phyloP scores from a whole-genome alignment of 2,113 vertebrate genomes.

The Tupaia tana region DNA sequence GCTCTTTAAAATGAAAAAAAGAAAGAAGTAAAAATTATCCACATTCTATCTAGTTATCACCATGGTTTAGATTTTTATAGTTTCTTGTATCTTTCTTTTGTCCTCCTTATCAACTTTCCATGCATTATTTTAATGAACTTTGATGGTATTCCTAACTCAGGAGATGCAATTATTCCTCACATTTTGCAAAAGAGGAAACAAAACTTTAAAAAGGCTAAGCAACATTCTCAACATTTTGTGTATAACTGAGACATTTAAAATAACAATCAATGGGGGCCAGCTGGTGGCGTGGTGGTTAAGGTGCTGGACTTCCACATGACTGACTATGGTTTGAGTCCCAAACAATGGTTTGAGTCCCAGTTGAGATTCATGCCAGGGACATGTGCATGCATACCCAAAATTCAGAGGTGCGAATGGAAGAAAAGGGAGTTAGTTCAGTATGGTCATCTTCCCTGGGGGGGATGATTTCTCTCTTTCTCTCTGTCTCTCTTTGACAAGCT shows the following conservation, averaged over 20 bases:
- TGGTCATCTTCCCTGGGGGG: no score
- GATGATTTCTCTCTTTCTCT: no score
- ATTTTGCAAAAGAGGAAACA: not conserved
- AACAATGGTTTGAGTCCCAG: no score
- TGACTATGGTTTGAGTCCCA: no score
- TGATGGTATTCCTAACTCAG: not conserved
- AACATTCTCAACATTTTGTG: not conserved
- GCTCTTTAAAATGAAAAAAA: not conserved
- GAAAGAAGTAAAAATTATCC: not conserved
- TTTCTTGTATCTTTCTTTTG: not conserved
- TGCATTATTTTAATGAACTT: not conserved
- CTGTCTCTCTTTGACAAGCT: no score
- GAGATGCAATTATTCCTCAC: not conserved
- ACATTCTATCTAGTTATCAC: not conserved
- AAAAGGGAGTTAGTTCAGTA: no score
- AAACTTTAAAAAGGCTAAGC: not conserved
- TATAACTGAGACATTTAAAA: not conserved
- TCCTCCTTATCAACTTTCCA: not conserved
- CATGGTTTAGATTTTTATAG: not conserved
- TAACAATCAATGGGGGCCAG: not conserved
- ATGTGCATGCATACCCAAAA: no score
- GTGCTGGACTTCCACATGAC: no score
- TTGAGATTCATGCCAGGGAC: no score
- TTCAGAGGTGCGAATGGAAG: no score
- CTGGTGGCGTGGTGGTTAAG: no score